Evolutionary conservation across 2,113 vertebrate species (phyloP).

Genomic region (Rallus limicola): DNA sequence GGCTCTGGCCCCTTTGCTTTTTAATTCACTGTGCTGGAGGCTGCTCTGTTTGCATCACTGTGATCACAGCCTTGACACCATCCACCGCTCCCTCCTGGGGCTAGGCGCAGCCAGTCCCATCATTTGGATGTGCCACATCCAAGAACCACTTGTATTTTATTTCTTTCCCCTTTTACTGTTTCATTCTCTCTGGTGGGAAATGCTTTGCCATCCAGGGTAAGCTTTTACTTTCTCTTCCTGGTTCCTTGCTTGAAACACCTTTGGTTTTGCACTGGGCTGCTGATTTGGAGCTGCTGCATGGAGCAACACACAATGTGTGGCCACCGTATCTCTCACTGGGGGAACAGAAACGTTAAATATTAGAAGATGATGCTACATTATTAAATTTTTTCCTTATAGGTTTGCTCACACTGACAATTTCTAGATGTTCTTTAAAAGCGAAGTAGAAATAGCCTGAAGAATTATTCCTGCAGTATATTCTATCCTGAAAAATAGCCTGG

Average conservation of each 20-base stretch:
- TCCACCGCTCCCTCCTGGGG: no score
- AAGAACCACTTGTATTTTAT: no score
- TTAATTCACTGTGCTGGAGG: not conserved
- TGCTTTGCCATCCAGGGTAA: not conserved
- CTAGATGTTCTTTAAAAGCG: slow-evolving; percentile 30
- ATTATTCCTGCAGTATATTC: slow-evolving; percentile 3
- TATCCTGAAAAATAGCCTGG: slow-evolving; percentile 37
- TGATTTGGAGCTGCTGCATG: not conserved
- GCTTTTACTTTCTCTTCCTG: not conserved
- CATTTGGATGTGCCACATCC: not conserved
- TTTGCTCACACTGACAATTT: slow-evolving; percentile 52
- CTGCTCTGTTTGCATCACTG: slow-evolving; percentile 33
- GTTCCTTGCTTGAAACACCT: not conserved
- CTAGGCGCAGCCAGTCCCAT: no score
- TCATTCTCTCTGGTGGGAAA: not conserved
- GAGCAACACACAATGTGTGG: not conserved
- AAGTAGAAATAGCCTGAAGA: slow-evolving; percentile 36
- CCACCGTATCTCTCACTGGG: not conserved
- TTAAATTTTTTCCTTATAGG: slow-evolving; percentile 9
- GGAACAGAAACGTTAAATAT: not conserved
- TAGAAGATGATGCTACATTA: not conserved
- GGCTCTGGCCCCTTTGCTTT: not conserved
- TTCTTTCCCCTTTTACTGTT: not conserved
- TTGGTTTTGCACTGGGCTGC: not conserved
- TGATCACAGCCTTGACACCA: not conserved